phyloP scores from a whole-genome alignment of 2,113 vertebrate species.

The Spheniscus mendiculus region DNA sequence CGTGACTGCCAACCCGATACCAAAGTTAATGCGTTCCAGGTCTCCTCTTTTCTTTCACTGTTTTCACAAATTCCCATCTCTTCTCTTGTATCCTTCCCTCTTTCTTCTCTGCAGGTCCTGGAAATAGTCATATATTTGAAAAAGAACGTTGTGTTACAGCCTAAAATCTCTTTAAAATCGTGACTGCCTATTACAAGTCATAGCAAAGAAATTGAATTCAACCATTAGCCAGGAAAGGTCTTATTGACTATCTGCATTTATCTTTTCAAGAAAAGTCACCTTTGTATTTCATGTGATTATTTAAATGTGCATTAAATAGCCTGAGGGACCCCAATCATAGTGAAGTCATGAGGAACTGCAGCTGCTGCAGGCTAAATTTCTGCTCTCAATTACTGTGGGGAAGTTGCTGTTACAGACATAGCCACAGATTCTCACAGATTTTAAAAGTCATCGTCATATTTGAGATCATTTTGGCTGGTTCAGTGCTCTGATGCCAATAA shows the following conservation, averaged over 20 bases:
- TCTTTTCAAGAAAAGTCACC: background rate
- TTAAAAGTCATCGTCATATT: background rate
- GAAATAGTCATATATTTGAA: background rate
- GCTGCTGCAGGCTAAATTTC: background rate
- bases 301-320: background rate
- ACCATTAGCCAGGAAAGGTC: background rate
- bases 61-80: background rate
- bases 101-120: background rate
- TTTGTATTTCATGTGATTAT: background rate
- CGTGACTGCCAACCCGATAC: rapidly evolving
- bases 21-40: background rate
- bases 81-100: background rate
- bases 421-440: background rate
- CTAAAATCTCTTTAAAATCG: background rate
- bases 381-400: background rate
- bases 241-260: background rate
- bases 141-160: background rate
- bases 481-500: background rate
- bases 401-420: background rate
- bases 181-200: background rate
- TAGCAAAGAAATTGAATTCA: background rate
- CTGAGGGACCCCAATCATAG: background rate
- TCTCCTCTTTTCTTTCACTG: background rate
- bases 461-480: background rate
- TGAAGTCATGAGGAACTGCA: background rate